These are phyloP conservation scores for Phylloscopus collybita DNA, from an alignment of 2,797 vertebrate genomes.

Conservation along the genomic window DNA sequence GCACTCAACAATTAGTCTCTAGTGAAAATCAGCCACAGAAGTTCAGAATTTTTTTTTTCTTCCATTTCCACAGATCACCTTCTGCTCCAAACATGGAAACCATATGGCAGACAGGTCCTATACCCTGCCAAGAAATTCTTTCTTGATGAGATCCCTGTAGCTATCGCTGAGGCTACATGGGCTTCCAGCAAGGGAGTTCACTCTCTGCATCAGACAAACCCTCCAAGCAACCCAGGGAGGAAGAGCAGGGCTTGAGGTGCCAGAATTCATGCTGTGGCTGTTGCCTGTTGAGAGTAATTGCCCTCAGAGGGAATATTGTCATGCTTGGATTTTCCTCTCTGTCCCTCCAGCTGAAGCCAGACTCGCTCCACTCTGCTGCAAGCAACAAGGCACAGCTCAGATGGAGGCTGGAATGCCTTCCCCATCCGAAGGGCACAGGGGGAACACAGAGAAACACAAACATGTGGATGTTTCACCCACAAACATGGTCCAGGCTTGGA, in stretches of 20 bases:
- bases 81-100: constrained; percentile 72
- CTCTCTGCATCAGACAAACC: constrained; percentile 34
- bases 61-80: constrained; percentile 55
- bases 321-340: neutral
- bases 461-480: neutral
- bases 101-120: constrained; percentile 72
- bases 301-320: constrained; percentile 45
- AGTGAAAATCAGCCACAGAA: constrained; percentile 56
- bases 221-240: neutral
- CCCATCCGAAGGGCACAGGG: accelerated
- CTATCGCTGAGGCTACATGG: constrained; percentile 44
- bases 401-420: neutral
- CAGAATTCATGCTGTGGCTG: constrained; percentile 23
- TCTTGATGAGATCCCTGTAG: constrained; percentile 70
- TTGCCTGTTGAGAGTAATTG: constrained; percentile 51
- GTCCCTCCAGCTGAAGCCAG: neutral
- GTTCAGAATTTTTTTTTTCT: neutral
- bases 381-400: neutral
- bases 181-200: constrained; percentile 55
- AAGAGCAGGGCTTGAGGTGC: neutral
- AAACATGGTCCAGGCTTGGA: neutral
- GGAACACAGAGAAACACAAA: neutral
- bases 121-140: constrained; percentile 72
- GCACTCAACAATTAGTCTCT: constrained; percentile 30
- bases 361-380: neutral